phyloP scores from a whole-genome alignment of 2,888 invertebrate genomes.

The Pasiphila rectangulata region DNA sequence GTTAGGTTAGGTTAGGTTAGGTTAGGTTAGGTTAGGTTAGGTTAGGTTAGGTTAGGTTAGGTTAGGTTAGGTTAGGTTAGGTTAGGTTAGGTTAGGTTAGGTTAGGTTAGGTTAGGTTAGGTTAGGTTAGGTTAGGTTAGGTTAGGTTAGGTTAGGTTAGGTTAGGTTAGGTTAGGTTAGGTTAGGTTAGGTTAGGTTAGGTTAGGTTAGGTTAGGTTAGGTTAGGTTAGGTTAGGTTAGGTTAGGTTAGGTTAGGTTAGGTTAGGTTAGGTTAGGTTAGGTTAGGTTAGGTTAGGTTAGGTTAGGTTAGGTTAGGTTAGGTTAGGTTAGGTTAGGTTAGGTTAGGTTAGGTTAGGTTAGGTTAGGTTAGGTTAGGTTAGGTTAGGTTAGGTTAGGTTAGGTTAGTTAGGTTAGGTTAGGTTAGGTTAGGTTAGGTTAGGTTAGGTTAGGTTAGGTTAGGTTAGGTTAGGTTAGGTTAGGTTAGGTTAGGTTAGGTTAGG shows the following conservation, averaged over 20 bases:
- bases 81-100: slow-evolving; percentile 29
- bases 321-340: slow-evolving; percentile 26
- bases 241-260: slow-evolving; percentile 16
- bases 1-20: slow-evolving; percentile 31
- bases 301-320: slow-evolving; percentile 18
- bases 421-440: slow-evolving; percentile 32
- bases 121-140: slow-evolving; percentile 29
- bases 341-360: slow-evolving; percentile 30
- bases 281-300: slow-evolving; percentile 24
- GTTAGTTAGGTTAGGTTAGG: slow-evolving; percentile 33
- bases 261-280: slow-evolving; percentile 20
- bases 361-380: slow-evolving; percentile 28
- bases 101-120: slow-evolving; percentile 33
- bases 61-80: slow-evolving; percentile 33
- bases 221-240: slow-evolving; percentile 23
- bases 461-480: slow-evolving; percentile 31
- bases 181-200: slow-evolving; percentile 25
- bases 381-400: slow-evolving; percentile 35
- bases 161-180: slow-evolving; percentile 25
- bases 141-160: slow-evolving; percentile 32
- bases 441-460: slow-evolving; percentile 34
- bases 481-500: slow-evolving; percentile 27
- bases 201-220: slow-evolving; percentile 26
- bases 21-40: slow-evolving; percentile 31
- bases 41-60: slow-evolving; percentile 34